These are phyloP conservation scores for Procapra przewalskii DNA, from an alignment of 2,113 vertebrate genomes.

Conservation along the genomic window DNA sequence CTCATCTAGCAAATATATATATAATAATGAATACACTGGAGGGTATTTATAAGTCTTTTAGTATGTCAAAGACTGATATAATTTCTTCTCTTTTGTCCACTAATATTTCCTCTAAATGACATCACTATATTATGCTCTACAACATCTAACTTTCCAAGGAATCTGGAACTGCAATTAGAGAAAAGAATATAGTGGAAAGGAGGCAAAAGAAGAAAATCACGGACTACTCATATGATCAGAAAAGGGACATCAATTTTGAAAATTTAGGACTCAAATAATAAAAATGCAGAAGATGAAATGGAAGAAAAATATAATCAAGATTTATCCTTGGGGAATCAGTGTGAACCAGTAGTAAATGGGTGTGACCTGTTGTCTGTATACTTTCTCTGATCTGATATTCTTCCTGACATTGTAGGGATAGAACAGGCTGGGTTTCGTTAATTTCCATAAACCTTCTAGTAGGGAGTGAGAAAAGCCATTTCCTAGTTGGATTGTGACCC, in stretches of 20 bases:
- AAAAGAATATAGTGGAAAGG: background rate
- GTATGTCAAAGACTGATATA: background rate
- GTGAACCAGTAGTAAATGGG: background rate
- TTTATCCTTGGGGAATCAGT: background rate
- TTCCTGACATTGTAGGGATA: background rate
- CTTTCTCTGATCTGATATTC: background rate
- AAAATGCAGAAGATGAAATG: background rate
- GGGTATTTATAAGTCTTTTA: background rate
- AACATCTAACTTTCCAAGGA: background rate
- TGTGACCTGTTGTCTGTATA: background rate
- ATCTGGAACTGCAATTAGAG: background rate
- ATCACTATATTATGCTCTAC: background rate
- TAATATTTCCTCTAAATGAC: background rate
- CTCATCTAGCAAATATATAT: background rate
- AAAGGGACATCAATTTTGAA: background rate
- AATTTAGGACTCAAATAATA: background rate
- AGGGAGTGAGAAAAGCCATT: background rate
- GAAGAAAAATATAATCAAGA: background rate
- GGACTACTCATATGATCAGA: background rate
- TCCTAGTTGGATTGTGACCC: background rate
- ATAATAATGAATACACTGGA: background rate
- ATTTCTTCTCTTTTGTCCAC: background rate
- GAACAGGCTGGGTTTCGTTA: background rate
- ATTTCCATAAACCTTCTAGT: background rate
- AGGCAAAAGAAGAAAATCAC: background rate